Evolutionary conservation across 2,888 invertebrate species (phyloP), one percentile per base, ranked within the genome.

Genomic region (Empis stercorea): DNA sequence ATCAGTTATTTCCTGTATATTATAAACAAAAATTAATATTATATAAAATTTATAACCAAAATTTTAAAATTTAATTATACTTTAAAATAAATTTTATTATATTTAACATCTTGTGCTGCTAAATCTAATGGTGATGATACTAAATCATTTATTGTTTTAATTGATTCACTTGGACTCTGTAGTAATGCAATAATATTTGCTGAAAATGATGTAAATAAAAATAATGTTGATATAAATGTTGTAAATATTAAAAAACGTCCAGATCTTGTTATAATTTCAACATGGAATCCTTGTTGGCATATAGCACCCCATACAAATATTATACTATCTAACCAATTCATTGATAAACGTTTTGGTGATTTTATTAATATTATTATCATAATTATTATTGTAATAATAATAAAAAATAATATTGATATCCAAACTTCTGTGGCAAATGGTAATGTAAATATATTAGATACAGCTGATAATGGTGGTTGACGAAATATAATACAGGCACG

Each of bases 191-290:
- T 79, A 52, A 80, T 75, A 64, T 77, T 79, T 17, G 79, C 79
- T n/a, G 79, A 77, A 63, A 78, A 80, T 1, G 79, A 76, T 4
- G 79, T 80, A 60, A 76, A 79, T 30, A 74, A 60, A 61, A 79
- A 79, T 42, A 79, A 61, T 1, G 76, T 70, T 1, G 74, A 65
- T 43, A 76, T 62, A 54, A 78, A 71, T 43, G 75, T 71, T 46
- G 72, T 71, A 53, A 79, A 73, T 55, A 79, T 71, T 43, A 75
- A 71, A 50, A 76, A 61, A 10, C 79, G 71, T 1, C 71, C 72
- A 2, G 78, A 76, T 41, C 68, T 56, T 56, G 73, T 67, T 13
- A 59, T 56, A 4, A 78, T 72, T 1, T 69, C 61, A 17, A 70
- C 57, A 59, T 73, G 67, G 54, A 72, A 75, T 9, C 79, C 78